These are phyloP conservation scores for Ochotona princeps DNA, from an alignment of 2,113 vertebrate genomes.

Conservation along the genomic window DNA sequence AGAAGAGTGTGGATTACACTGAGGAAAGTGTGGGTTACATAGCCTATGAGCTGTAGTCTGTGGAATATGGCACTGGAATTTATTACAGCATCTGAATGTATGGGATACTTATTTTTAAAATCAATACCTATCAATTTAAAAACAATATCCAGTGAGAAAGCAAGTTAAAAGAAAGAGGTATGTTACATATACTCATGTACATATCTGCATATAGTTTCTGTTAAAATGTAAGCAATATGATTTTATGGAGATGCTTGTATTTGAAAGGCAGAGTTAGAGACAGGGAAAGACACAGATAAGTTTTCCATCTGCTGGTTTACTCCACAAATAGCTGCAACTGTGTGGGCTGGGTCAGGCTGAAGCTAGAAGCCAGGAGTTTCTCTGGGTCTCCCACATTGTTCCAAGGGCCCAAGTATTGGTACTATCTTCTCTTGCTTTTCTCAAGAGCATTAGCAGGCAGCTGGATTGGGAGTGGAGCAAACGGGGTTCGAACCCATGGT, in stretches of 20 bases:
- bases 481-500: no score
- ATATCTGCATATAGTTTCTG: neutral
- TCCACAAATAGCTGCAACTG: no score
- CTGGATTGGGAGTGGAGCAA: no score
- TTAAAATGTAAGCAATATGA: constrained; percentile 22
- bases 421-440: no score
- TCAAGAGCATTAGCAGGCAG: no score
- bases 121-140: neutral
- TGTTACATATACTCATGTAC: neutral
- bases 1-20: neutral
- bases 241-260: neutral
- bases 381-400: no score
- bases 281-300: no score
- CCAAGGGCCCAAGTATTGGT: no score
- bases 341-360: no score
- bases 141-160: constrained; percentile 37
- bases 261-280: neutral
- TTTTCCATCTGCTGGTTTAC: no score
- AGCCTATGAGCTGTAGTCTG: neutral
- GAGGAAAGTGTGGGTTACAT: neutral
- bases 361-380: no score
- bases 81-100: neutral
- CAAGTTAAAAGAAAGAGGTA: constrained; percentile 43
- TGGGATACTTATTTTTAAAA: neutral
- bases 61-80: neutral